A percentile compares a stretch with the other conserved stretches of the same genome.
Evolutionary conservation across 1,140 invertebrate genomes (phyloP).

Genomic region (Monochamus saltuarius): DNA sequence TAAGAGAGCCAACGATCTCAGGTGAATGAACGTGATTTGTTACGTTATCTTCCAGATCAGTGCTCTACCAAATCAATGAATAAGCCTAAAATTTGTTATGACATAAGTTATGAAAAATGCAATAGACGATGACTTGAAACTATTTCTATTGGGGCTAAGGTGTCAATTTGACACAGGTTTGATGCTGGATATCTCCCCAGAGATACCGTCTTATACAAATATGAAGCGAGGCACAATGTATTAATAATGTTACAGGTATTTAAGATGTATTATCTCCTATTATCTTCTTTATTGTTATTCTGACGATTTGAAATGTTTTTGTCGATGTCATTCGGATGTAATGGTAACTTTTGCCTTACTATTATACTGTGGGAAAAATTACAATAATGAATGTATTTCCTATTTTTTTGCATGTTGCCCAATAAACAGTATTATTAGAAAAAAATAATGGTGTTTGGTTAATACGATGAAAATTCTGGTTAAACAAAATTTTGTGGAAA

Average conservation of each 20-base stretch:
- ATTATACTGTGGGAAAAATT: too few species aligned
- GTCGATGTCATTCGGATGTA: too few species aligned
- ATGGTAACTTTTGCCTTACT: too few species aligned
- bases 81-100: conserved; percentile 39
- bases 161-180: conserved; percentile 34
- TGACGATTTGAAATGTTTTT: conserved; percentile 12
- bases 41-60: conserved; percentile 26
- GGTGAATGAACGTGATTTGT: conserved; percentile 33
- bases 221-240: conserved; percentile 26
- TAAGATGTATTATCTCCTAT: conserved; percentile 31
- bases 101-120: conserved; percentile 40
- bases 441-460: too few species aligned
- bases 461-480: too few species aligned
- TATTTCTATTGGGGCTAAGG: conserved; percentile 28
- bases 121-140: conserved; percentile 34
- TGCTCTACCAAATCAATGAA: conserved; percentile 34
- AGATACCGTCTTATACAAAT: conserved; percentile 29
- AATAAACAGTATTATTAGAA: too few species aligned
- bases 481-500: too few species aligned
- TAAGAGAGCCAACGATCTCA: not conserved
- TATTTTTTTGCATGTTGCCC: too few species aligned
- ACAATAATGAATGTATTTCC: too few species aligned
- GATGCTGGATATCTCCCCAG: conserved; percentile 13
- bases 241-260: conserved; percentile 25
- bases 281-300: conserved; percentile 25